These are phyloP conservation scores for Papilio gigon DNA, from an alignment of 2,888 invertebrate genomes.

Conservation along the genomic window DNA sequence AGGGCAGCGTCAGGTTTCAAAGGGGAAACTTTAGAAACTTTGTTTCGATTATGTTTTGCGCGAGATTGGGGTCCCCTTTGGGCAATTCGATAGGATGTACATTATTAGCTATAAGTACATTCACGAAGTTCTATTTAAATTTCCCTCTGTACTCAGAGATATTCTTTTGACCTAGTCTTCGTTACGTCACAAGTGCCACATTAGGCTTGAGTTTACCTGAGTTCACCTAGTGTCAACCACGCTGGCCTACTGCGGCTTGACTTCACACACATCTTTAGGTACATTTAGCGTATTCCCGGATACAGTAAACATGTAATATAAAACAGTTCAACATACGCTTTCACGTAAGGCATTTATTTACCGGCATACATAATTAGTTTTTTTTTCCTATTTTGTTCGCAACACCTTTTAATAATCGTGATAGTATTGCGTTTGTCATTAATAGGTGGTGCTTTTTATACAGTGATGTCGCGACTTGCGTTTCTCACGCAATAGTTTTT, in stretches of 20 bases:
- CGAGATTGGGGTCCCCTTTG: constrained; percentile 36
- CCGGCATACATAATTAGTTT: constrained; percentile 19
- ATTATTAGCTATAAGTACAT: constrained; percentile 1
- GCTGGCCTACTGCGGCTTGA: no score
- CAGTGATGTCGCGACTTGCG: constrained; percentile 12
- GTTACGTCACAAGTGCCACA: neutral
- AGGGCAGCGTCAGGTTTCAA: constrained; percentile 49
- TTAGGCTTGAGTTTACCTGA: no score
- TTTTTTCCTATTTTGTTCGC: neutral
- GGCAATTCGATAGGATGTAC: constrained; percentile 32
- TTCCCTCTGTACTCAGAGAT: no score
- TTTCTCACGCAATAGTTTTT: constrained; percentile 36
- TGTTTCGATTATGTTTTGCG: constrained; percentile 39
- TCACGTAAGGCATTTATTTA: constrained; percentile 36
- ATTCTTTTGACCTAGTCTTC: no score
- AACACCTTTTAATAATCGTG: constrained; percentile 30
- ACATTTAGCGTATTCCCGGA: neutral
- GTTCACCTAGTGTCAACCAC: no score
- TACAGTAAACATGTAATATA: constrained; percentile 2
- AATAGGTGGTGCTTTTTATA: constrained; percentile 32
- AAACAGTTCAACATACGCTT: constrained; percentile 27
- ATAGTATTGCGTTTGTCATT: constrained; percentile 25
- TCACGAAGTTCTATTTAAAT: neutral
- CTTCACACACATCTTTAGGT: no score
- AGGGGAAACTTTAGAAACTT: constrained; percentile 47